Percentiles rank a stretch among this genome's conserved stretches.
Evolutionary conservation across 2,797 vertebrate genomes (phyloP).

Genomic region (Myiotriccus ornatus): DNA sequence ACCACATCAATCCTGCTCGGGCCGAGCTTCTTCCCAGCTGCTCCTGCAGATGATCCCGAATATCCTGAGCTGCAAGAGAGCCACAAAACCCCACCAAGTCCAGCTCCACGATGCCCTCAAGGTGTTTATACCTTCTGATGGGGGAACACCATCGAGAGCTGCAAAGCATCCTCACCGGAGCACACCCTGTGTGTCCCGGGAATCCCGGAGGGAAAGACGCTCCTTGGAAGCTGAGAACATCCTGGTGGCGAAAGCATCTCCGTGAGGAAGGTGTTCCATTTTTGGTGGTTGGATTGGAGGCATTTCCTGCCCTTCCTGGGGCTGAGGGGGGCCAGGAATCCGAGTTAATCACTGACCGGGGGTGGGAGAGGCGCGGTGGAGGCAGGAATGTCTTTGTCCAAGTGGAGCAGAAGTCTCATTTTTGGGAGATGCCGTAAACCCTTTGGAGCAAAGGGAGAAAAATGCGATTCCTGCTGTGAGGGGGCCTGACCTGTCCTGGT

Average conservation of each 20-base stretch:
- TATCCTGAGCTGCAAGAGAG: neutral
- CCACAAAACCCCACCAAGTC: rapidly evolving
- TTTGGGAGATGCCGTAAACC: neutral
- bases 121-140: neutral
- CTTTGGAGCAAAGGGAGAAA: neutral
- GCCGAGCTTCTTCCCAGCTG: neutral
- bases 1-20: rapidly evolving
- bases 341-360: neutral
- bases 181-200: rapidly evolving
- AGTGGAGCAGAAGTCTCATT: conserved; percentile 14
- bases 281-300: neutral
- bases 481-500: neutral
- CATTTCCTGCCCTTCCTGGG: neutral
- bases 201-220: rapidly evolving
- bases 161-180: rapidly evolving
- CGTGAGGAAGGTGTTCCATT: rapidly evolving
- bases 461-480: rapidly evolving
- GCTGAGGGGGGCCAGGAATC: neutral
- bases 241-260: rapidly evolving
- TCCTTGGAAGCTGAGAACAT: rapidly evolving
- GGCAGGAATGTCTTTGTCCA: neutral
- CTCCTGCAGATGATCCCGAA: neutral
- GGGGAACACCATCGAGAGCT: rapidly evolving
- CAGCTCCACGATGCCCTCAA: rapidly evolving
- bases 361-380: no score